phyloP scores from a whole-genome alignment of 1,140 invertebrate genomes.

The Drosophila novamexicana region DNA sequence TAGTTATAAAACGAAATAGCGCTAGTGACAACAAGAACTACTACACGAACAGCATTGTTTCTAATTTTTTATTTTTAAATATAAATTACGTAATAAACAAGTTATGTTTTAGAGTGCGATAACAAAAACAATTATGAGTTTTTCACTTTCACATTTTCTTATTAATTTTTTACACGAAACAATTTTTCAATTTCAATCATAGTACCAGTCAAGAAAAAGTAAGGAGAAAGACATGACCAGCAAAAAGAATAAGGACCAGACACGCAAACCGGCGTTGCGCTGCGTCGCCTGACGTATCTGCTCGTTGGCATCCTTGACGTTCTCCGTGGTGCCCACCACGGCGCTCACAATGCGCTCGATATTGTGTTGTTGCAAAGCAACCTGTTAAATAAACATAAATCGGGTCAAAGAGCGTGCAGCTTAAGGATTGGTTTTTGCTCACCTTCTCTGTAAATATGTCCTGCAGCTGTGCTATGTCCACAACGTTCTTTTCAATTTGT shows the following conservation, averaged over 20 bases:
- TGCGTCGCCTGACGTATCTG: slow-evolving; percentile 98
- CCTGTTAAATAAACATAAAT: slow-evolving; percentile 70
- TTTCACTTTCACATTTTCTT: slow-evolving; percentile 19
- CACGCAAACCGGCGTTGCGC: slow-evolving; percentile 96
- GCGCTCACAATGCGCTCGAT: slow-evolving; percentile 95
- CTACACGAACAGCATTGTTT: slow-evolving; percentile 7
- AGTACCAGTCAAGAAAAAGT: slow-evolving; percentile 99
- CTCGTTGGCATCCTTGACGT: slow-evolving; percentile 98
- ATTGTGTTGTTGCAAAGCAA: slow-evolving; percentile 95
- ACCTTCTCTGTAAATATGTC: slow-evolving; percentile 99
- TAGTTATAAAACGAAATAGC: slow-evolving; percentile 1
- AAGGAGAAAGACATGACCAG: slow-evolving; percentile 98
- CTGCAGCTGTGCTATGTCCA: slow-evolving; percentile 98
- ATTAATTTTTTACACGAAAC: slow-evolving; percentile 3
- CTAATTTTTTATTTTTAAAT: slow-evolving; percentile 30
- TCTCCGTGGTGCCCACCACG: slow-evolving; percentile 96
- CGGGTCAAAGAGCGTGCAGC: neutral
- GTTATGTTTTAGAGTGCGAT: slow-evolving; percentile 34
- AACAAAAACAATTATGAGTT: slow-evolving; percentile 44
- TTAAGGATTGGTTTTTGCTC: neutral
- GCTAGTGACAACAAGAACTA: neutral
- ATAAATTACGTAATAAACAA: slow-evolving; percentile 47
- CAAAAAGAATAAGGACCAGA: slow-evolving; percentile 97
- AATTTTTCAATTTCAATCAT: slow-evolving; percentile 89
- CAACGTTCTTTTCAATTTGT: slow-evolving; percentile 96